phyloP scores from a whole-genome alignment of 2,888 invertebrate species.

The Brenthis hecate region DNA sequence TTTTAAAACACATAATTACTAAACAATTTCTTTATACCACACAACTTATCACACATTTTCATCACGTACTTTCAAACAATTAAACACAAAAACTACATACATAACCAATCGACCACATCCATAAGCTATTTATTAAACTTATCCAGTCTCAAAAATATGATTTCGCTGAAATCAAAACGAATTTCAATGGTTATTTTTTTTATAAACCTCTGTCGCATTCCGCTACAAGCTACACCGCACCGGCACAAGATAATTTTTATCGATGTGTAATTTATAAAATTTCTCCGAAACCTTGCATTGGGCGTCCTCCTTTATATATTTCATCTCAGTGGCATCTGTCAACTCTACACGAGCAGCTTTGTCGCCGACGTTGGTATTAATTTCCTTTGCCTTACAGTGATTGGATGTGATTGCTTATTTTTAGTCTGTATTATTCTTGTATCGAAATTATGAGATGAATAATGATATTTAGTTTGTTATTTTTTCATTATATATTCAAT shows the following conservation, averaged over 20 bases:
- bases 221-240: slow-evolving; percentile 10
- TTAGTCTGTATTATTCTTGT: slow-evolving; percentile 8
- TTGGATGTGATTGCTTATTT: slow-evolving; percentile 29
- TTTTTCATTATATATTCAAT: too few relatives aligned
- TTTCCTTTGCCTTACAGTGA: slow-evolving; percentile 32
- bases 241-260: slow-evolving; percentile 18
- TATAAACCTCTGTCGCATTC: not conserved
- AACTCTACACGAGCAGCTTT: slow-evolving; percentile 64
- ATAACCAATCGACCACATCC: not conserved
- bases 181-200: slow-evolving; percentile 2
- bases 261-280: slow-evolving; percentile 39
- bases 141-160: slow-evolving; percentile 1
- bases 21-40: too few relatives aligned
- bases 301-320: slow-evolving; percentile 55
- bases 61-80: too few relatives aligned
- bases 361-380: slow-evolving; percentile 52
- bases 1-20: too few relatives aligned
- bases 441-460: slow-evolving; percentile 7
- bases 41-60: too few relatives aligned
- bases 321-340: slow-evolving; percentile 72
- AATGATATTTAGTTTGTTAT: slow-evolving; percentile 6
- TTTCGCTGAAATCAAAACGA: slow-evolving; percentile 14
- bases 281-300: slow-evolving; percentile 47
- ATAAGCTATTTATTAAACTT: not conserved
- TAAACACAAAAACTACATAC: too few relatives aligned